Conservation (phyloP, 1,140 invertebrate species). For the Drosophila suzukii region DNA sequence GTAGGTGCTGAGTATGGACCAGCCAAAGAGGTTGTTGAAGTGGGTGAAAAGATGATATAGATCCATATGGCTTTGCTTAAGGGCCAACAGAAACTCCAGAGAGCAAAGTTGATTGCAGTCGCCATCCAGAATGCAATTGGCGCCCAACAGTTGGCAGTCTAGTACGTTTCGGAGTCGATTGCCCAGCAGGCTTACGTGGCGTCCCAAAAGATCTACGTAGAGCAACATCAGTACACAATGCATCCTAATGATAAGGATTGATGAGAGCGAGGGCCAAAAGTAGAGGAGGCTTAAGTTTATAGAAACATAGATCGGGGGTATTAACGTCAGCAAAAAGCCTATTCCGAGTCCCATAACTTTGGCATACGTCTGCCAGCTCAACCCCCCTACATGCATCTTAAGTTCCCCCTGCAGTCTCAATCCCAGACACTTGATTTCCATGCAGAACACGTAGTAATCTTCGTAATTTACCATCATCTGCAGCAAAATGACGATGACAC, state of each 20-base stretch:
- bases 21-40: slow-evolving; percentile 61
- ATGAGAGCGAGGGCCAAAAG: slow-evolving; percentile 57
- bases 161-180: slow-evolving; percentile 38
- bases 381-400: not conserved
- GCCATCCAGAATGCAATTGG: slow-evolving; percentile 34
- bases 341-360: slow-evolving; percentile 43
- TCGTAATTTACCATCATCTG: slow-evolving; percentile 51
- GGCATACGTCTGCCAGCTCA: slow-evolving; percentile 15
- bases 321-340: slow-evolving; percentile 11
- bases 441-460: slow-evolving; percentile 48
- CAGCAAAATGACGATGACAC: slow-evolving; percentile 48
- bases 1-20: slow-evolving; percentile 58
- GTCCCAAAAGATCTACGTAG: slow-evolving; percentile 50
- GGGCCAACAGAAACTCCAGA: slow-evolving; percentile 52
- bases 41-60: slow-evolving; percentile 41
- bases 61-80: slow-evolving; percentile 64
- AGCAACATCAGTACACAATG: slow-evolving; percentile 65
- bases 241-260: slow-evolving; percentile 39
- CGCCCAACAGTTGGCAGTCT: slow-evolving; percentile 20
- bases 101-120: slow-evolving; percentile 55
- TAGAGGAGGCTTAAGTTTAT: slow-evolving; percentile 16
- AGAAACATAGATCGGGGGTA: slow-evolving; percentile 19
- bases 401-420: slow-evolving; percentile 48
- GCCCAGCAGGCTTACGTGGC: slow-evolving; percentile 42
- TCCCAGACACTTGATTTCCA: slow-evolving; percentile 27